These are phyloP conservation scores for Pseudocheirus occidentalis DNA, from an alignment of 2,797 vertebrate genomes.

Conservation along the genomic window DNA sequence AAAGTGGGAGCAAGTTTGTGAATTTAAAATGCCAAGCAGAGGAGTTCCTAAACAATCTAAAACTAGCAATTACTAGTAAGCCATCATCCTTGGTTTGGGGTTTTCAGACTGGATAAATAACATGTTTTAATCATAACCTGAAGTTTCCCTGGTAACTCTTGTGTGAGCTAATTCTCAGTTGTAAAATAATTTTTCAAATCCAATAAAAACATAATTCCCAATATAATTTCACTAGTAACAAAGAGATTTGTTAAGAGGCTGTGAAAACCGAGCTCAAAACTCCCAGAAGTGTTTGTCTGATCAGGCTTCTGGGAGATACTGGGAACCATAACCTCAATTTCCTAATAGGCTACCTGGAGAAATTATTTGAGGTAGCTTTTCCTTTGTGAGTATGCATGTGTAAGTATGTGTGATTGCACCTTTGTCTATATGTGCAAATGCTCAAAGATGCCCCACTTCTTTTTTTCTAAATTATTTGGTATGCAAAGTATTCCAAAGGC, in stretches of 20 bases:
- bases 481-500: neutral
- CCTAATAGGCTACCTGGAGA: neutral
- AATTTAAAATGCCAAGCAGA: neutral
- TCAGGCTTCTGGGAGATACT: neutral
- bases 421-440: neutral
- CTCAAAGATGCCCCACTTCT: neutral
- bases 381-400: neutral
- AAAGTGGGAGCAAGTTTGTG: neutral
- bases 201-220: constrained; percentile 46
- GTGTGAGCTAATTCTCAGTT: constrained; percentile 2
- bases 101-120: constrained; percentile 2
- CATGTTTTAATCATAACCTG: constrained; percentile 26
- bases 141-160: constrained; percentile 6
- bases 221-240: neutral
- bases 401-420: neutral
- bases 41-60: neutral
- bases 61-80: neutral
- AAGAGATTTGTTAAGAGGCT: neutral
- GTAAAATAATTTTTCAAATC: constrained; percentile 35
- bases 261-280: neutral
- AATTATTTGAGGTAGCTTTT: neutral
- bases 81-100: neutral
- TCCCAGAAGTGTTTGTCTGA: neutral
- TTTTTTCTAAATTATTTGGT: neutral
- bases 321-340: neutral